phyloP scores from a whole-genome alignment of 1,140 invertebrate species.

The Zelostemma sp. region DNA sequence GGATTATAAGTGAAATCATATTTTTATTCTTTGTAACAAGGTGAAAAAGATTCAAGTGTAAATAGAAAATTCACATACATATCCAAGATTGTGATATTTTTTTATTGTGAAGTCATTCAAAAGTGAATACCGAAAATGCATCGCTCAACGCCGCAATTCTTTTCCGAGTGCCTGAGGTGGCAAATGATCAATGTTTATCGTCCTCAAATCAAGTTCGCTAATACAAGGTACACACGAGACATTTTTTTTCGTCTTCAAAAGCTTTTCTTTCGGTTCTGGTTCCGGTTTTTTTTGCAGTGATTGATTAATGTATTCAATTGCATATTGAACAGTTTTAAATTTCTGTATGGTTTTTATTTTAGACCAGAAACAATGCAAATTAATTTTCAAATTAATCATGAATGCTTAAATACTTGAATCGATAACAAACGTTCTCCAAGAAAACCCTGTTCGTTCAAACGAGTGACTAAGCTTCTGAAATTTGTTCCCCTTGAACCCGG shows the following conservation, averaged over 20 bases:
- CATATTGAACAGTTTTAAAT: too few relatives aligned
- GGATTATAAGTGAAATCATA: not conserved
- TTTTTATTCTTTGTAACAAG: not conserved
- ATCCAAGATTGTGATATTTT: slow-evolving; percentile 19
- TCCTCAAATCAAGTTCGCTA: slow-evolving; percentile 59
- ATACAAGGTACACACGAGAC: slow-evolving; percentile 57
- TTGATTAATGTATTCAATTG: too few relatives aligned
- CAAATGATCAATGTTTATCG: slow-evolving; percentile 67
- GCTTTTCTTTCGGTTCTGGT: too few relatives aligned
- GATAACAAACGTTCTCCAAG: too few relatives aligned
- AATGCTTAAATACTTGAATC: too few relatives aligned
- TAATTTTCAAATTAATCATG: too few relatives aligned
- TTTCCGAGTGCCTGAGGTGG: slow-evolving; percentile 63
- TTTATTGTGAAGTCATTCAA: not conserved
- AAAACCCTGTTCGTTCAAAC: too few relatives aligned
- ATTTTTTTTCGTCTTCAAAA: not conserved
- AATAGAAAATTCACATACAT: not conserved
- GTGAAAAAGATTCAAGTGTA: slow-evolving; percentile 3
- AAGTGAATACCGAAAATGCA: slow-evolving; percentile 40
- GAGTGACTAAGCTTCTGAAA: too few relatives aligned
- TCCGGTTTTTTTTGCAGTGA: too few relatives aligned
- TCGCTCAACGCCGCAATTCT: slow-evolving; percentile 54
- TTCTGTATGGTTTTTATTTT: too few relatives aligned
- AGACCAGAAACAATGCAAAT: too few relatives aligned
- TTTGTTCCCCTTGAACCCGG: too few relatives aligned